Base-by-base conservation (phyloP, 2,888 invertebrate species). In the Seladonia tumulorum region DNA sequence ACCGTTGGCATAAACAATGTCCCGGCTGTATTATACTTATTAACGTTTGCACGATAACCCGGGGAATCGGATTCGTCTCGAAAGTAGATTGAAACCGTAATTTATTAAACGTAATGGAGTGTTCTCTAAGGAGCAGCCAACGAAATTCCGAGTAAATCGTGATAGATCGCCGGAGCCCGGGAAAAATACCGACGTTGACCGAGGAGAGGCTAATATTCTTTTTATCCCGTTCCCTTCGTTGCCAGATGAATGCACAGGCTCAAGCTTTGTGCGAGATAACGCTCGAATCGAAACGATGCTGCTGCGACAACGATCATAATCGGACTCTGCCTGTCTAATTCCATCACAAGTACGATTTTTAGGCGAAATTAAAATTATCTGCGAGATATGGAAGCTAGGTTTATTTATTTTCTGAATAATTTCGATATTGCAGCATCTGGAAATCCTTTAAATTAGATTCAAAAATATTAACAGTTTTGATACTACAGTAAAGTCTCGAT, bases 51-150 rank as follows among this genome's bases (percentile, higher is more conserved):
- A 68, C 68, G 39, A 68, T 68, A 35, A 76, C 45, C 35, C 76
- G 49, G 47, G 66, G 35, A 47, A 49, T 71, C 16, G 39, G 25
- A 57, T 18, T 74, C 73, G 57, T 25, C 53, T 16, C 35, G 25
- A 29, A 25, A 60, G 70, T 29, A 81, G 74, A 83, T 83, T 73
- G 66, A 25, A 16, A 68, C 35, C 29, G 39, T n/a, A 68, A 63
- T 76, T 76, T 82, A 35, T 63, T 25, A 45, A 66, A 45, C 63
- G 35, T 63, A 78, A 85, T 78, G 84, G 84, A 84, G 84, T 84
- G 78, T 71, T 84, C 78, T 84, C 85, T 84, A 66, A 84, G 85
- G 42, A 53, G 75, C 35, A 22, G 39, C 25, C 22, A 68, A 57
- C n/a, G 39, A 79, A 76, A 76, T 72, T 49, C 47, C 53, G 45